Evolutionary conservation across 2,797 vertebrate genomes (phyloP), one percentile per base, ranked within the genome.

Genomic region (Schizothorax lantsangensis): DNA sequence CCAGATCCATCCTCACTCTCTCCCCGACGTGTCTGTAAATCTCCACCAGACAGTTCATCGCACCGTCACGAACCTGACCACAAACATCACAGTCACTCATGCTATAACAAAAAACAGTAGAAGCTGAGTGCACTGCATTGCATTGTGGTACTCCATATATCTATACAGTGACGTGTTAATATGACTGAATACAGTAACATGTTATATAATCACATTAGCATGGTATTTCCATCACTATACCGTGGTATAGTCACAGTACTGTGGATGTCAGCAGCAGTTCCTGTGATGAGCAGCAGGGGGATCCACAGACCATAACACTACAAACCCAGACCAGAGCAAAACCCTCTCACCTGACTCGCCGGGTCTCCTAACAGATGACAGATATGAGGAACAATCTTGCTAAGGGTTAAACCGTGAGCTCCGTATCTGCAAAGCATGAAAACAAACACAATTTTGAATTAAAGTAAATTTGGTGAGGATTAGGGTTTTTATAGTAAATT

Each of bases 21-120:
- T 99, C 98, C 43, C 98, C 98, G 0, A 99, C 98, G 4, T 99
- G 98, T 90, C 97, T 97, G 94, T 99, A 99, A 91, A 99, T 99
- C 92, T 99, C 98, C 88, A 99, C 96, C 69, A 99, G 96, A 91
- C 97, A 97, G 95, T 95, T 97, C 96, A 99, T 97, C 92, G 98
- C 98, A 83, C 96, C 96, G 71, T 99, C 98, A 82, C 98, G 96
- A 93, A 99, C 98, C 98, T 99, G 54, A 69, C 40, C 71, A 1
- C 0, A 4, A 57, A 78, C 66, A 85, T 14, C 71, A 62, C 38
- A n/a, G 45, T 47, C 47, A 15, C 6, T 49, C 49, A 43, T 10
- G 43, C 43, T 10, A 10, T 43, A 43, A 1, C 43, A 43, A 10
- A 36, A 19, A 19, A 3, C 3, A 7, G 3, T 5, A 5, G 0